Percentiles rank a stretch among this genome's conserved stretches.
phyloP scores from a whole-genome alignment of 2,113 vertebrate species.

The Callochromis pleurospilus region DNA sequence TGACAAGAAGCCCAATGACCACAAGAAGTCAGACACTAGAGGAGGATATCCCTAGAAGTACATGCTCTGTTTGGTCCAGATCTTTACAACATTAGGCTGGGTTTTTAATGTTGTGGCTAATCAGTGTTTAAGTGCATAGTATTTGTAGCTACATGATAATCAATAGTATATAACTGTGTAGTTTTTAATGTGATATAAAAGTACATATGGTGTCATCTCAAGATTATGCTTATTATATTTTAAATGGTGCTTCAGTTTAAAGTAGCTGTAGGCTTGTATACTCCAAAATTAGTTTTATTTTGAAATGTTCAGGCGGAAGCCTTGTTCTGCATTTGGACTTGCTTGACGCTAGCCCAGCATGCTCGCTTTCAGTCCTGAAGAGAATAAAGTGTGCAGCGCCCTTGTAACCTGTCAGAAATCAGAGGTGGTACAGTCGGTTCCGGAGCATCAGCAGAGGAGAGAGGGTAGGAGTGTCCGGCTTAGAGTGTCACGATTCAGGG shows the following conservation, averaged over 20 bases:
- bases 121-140: neutral
- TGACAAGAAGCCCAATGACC: neutral
- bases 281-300: neutral
- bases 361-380: neutral
- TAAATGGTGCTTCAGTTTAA: neutral
- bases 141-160: neutral
- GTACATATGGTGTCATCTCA: neutral
- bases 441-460: neutral
- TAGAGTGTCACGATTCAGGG: neutral
- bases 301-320: conserved; percentile 11
- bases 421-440: neutral
- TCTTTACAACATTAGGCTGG: neutral
- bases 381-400: conserved; percentile 10
- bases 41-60: neutral
- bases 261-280: neutral
- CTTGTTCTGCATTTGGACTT: rapidly evolving
- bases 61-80: neutral
- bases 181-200: neutral
- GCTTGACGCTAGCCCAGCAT: neutral
- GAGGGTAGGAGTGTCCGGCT: neutral
- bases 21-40: neutral
- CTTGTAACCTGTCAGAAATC: neutral
- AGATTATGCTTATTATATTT: neutral
- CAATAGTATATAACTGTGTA: neutral
- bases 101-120: neutral